Evolutionary conservation across 2,113 vertebrate genomes (phyloP).

Genomic region (Odocoileus hemionus): DNA sequence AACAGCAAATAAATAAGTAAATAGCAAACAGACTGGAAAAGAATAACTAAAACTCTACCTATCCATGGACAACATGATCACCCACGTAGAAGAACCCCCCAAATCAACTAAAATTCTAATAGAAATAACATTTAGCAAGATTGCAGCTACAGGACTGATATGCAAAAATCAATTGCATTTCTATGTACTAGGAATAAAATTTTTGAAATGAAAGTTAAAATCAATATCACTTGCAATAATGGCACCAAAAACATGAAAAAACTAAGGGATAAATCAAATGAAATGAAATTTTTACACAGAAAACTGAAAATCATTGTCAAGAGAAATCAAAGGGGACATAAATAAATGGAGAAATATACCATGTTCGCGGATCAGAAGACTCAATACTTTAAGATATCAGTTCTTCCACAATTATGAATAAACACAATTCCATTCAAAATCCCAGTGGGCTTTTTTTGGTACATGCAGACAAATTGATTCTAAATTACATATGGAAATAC

Average conservation of each 20-base stretch:
- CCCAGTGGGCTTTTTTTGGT: not conserved
- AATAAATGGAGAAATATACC: not conserved
- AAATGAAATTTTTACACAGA: not conserved
- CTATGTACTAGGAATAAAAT: not conserved
- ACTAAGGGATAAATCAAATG: not conserved
- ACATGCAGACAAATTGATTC: not conserved
- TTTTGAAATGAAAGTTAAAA: not conserved
- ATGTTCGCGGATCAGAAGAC: not conserved
- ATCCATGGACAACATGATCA: not conserved
- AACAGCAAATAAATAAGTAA: not conserved
- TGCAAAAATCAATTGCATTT: not conserved
- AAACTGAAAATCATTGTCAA: not conserved
- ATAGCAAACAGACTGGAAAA: not conserved
- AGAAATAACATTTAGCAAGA: not conserved
- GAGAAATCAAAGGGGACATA: not conserved
- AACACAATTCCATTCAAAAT: not conserved
- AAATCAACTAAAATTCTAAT: not conserved
- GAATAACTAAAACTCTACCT: not conserved
- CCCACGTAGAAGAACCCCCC: not conserved
- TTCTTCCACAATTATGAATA: not conserved
- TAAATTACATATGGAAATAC: not conserved
- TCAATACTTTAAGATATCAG: not conserved
- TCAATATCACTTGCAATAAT: not conserved
- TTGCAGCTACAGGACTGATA: not conserved
- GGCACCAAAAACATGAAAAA: not conserved